Base-by-base conservation (phyloP, 2,797 vertebrate genomes). In the Pseudotriccus pelzelni region DNA sequence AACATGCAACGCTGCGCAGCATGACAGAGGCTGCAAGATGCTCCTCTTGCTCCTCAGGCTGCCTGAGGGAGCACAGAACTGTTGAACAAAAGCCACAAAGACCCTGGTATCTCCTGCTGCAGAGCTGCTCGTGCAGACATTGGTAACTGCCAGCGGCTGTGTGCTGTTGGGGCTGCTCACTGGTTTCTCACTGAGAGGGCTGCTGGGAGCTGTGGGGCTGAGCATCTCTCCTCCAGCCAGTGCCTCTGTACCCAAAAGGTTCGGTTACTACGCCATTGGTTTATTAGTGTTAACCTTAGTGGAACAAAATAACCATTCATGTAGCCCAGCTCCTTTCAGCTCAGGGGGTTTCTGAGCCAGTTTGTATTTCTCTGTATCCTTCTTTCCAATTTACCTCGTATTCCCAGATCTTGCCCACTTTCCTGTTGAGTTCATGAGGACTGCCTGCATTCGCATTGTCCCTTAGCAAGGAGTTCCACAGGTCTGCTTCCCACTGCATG, bases 181-280 rank as follows among this genome's bases (percentile, higher is more conserved):
- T 23, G 37, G 14, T 49, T 32, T 52, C 41, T 46, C 53, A 32
- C 37, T 12, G 4, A 50, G 62, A 79, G 12, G 17, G 36, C 39
- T 70, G 36, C 72, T 47, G 36, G 56, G 39, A 73, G 46, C 56
- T 58, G 39, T 3, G 1, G 56, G 39, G 17, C 8, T 46, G 36
- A 87, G 41, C 24, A 16, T 41, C 0, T 0, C 22, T 86, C 5
- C 0, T 27, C 72, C 72, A 18, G 27, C 64, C 44, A 43, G 21
- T 37, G 43, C 34, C 60, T 34, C 18, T 59, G 43, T 24, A 25
- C 44, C 10, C 9, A 34, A 36, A 56, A 59, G 22, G 7, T 62
- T 80, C 1, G 0, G 30, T 74, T 74, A 14, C 52, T 67, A 32
- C 18, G 56, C 60, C 4, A 0, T 13, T 58, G 2, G 2, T 91